Base-by-base conservation (phyloP, 2,113 vertebrate species). In the Petrocephalus microphthalmus region DNA sequence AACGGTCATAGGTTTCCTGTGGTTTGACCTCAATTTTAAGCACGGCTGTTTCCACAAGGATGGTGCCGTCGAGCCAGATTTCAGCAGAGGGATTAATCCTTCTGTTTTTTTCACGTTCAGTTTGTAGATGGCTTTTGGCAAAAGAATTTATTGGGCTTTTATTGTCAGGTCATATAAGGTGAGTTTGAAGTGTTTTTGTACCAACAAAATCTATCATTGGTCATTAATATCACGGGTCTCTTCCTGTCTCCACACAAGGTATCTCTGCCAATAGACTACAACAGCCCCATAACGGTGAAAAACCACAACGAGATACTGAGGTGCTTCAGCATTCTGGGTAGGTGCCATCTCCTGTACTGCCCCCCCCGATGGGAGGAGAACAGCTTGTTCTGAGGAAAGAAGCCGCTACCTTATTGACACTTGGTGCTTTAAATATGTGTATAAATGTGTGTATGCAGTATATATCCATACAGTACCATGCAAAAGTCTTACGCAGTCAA, bases 261-360 rank as follows among this genome's bases (percentile, higher is more conserved):
- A 19, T 98, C 97, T 42, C 91, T 94, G 20, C 96, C 96, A 0
- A 91, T 97, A 2, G 97, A 98, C 85, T 97, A 96, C 0, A 94
- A 89, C 0, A 95, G 96, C 86, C 96, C 96, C 1, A 90, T 95
- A 47, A 95, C 95, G 1, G 91, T 95, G 53, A 98, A 96, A 91
- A 98, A 98, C 88, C 97, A 97, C 93, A 99, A 97, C 0, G 98
- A 98, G 93, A 94, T 96, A 11, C 95, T 99, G 0, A 96, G 98
- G 15, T 98, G 97, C 93, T 98, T 97, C 95, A 99, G 96, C 0
- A 94, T 98, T 51, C 94, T 99, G 11, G 97, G 98, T 99, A 89
- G 91, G 95, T 51, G 29, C 84, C 19, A 25, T 20, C n/a, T 42
- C 42, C 71, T 37, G 33, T 6, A 2, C 5, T 17, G 4, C 60